Evolutionary conservation across 2,888 invertebrate genomes (phyloP).

Genomic region (Ophion costatus): DNA sequence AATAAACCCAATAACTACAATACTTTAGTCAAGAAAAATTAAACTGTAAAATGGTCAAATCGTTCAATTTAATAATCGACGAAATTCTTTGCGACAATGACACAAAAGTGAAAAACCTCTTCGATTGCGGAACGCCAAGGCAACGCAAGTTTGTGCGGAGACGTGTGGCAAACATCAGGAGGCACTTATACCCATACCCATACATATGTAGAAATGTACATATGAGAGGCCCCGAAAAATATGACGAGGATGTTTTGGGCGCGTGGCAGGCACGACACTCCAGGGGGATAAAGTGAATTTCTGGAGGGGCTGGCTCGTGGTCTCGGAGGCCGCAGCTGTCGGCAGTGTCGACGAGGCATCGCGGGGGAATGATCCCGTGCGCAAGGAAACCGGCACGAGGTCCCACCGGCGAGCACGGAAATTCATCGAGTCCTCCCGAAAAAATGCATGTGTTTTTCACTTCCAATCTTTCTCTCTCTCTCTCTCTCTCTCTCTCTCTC

Average conservation of each 20-base stretch:
- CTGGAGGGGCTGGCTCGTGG: constrained; percentile 5
- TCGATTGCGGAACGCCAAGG: constrained; percentile 10
- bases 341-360: constrained; percentile 33
- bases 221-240: not conserved
- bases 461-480: no score
- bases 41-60: no score
- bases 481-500: not conserved
- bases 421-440: constrained; percentile 49
- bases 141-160: not conserved
- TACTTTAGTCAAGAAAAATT: no score
- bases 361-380: not conserved
- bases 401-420: constrained; percentile 64
- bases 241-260: constrained; percentile 46
- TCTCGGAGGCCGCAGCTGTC: constrained; percentile 19
- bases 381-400: constrained; percentile 7
- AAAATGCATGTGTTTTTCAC: constrained; percentile 26
- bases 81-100: no score
- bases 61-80: no score
- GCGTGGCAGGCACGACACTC: constrained; percentile 45
- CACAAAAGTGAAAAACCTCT: no score
- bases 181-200: not conserved
- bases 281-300: constrained; percentile 2
- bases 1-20: no score
- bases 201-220: no score
- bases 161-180: constrained; percentile 9